Evolutionary conservation across 1,140 invertebrate species (phyloP).

Genomic region (Neotoxoptera formosana): DNA sequence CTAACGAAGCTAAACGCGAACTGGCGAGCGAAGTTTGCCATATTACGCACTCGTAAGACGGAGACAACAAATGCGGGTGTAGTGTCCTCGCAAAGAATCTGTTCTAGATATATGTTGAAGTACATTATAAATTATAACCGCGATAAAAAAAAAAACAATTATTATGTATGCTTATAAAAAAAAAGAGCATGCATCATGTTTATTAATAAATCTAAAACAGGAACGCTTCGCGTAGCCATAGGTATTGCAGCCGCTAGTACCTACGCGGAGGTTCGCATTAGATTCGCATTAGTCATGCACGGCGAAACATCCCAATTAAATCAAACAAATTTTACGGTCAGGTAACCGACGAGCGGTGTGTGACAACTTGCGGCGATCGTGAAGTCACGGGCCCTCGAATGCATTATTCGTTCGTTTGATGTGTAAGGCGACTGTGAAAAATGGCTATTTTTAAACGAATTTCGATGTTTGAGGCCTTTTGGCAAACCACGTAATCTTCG

Average conservation of each 20-base stretch:
- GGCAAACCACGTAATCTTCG: background rate
- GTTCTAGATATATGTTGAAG: background rate
- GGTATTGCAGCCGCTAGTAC: background rate
- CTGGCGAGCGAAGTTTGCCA: no score
- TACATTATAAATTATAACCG: background rate
- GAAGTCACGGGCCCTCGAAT: background rate
- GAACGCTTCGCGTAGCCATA: background rate
- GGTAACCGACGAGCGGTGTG: background rate
- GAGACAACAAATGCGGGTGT: no score
- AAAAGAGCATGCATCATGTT: background rate
- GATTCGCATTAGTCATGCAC: background rate
- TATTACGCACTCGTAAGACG: no score
- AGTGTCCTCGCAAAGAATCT: background rate
- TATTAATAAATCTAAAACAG: constrained; percentile 1
- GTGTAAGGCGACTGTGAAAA: background rate
- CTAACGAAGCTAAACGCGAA: no score
- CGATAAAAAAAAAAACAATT: background rate
- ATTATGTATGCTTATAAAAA: background rate
- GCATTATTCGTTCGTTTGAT: background rate
- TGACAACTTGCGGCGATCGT: background rate
- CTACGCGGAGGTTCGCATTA: background rate
- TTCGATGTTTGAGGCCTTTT: background rate
- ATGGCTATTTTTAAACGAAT: constrained; percentile 17
- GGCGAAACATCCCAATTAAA: background rate
- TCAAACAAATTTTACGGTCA: background rate